These are phyloP conservation scores for Origma solitaria DNA, from an alignment of 2,113 vertebrate genomes.

Conservation along the genomic window DNA sequence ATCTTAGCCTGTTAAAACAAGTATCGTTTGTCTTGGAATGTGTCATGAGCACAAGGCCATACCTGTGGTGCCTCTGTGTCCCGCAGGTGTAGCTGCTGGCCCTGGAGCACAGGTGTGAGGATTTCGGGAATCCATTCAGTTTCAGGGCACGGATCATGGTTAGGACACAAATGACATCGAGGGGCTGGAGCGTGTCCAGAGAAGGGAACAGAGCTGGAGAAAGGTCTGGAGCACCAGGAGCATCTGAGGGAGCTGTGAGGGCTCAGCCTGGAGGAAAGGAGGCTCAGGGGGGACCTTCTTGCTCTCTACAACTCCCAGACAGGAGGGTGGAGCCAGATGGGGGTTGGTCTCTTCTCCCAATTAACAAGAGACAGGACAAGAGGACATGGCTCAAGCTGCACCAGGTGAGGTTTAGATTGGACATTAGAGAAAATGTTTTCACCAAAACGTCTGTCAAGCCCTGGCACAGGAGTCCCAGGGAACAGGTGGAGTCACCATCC, in stretches of 20 bases:
- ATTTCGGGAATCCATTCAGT: fast-evolving
- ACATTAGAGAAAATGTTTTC: background rate
- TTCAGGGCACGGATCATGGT: background rate
- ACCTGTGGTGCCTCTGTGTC: background rate
- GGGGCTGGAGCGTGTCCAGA: background rate
- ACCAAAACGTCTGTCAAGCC: fast-evolving
- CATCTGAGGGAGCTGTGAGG: fast-evolving
- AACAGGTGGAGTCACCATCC: background rate
- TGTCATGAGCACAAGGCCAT: background rate
- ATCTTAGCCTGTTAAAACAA: too few relatives aligned
- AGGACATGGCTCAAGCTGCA: background rate
- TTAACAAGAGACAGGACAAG: background rate
- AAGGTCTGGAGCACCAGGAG: background rate
- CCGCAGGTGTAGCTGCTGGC: background rate
- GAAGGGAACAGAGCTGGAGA: background rate
- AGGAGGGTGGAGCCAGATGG: background rate
- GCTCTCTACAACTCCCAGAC: background rate
- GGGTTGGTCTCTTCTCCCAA: fast-evolving
- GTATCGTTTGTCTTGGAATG: fast-evolving
- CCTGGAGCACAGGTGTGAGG: background rate
- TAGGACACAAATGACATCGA: background rate
- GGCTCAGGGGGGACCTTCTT: background rate
- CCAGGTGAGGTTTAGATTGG: background rate
- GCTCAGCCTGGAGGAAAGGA: background rate
- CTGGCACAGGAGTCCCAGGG: background rate